Conservation (phyloP, 1,140 invertebrate species). For the Cyclargus thomasi region DNA sequence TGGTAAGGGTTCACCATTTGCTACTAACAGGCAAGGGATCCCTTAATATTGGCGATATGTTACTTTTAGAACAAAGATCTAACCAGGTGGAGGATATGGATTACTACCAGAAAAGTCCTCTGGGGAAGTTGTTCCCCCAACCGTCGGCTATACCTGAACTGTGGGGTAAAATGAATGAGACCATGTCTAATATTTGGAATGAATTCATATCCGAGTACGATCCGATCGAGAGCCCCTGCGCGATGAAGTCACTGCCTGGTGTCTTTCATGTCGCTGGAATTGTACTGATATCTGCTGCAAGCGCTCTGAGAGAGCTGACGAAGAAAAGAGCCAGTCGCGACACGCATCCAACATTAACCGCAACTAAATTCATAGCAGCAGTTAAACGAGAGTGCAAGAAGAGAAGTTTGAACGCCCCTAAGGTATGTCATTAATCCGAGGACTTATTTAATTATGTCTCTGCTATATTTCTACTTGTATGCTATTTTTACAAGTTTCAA, state of each 20-base stretch:
- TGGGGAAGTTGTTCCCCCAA: constrained; percentile 76
- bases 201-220: constrained; percentile 86
- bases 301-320: constrained; percentile 76
- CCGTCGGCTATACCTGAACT: constrained; percentile 81
- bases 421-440: constrained; percentile 39
- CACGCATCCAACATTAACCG: constrained; percentile 38
- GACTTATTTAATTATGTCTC: background rate
- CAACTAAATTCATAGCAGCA: constrained; percentile 47
- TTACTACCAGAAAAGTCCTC: constrained; percentile 63
- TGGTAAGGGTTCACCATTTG: constrained; percentile 85
- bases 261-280: constrained; percentile 78
- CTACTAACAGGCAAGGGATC: constrained; percentile 81
- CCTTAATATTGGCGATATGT: constrained; percentile 82
- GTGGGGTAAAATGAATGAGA: constrained; percentile 80
- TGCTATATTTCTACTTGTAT: background rate
- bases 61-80: constrained; percentile 78
- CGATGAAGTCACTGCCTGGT: constrained; percentile 78
- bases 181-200: constrained; percentile 85
- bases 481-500: background rate
- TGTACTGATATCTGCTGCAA: constrained; percentile 76
- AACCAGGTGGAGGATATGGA: constrained; percentile 44
- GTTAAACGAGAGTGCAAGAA: constrained; percentile 61
- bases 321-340: constrained; percentile 47
- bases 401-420: constrained; percentile 66
- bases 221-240: constrained; percentile 81